phyloP scores from a whole-genome alignment of 1,140 invertebrate species.

The Procambarus clarkii region DNA sequence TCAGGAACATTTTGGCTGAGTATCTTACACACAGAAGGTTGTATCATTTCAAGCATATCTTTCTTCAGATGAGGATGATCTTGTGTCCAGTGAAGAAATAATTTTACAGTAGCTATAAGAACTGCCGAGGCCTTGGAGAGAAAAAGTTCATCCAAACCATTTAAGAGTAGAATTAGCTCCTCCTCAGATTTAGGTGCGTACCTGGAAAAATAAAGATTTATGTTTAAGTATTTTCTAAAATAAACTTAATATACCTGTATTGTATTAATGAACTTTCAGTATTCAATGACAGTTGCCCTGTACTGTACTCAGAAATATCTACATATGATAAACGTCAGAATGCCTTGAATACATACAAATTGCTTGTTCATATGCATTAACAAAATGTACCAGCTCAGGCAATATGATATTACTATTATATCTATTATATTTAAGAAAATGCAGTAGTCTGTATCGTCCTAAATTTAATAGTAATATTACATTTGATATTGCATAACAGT shows the following conservation, averaged over 20 bases:
- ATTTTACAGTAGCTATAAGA: constrained; percentile 29
- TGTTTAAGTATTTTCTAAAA: neutral
- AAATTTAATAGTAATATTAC: too few relatives aligned
- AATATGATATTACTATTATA: neutral
- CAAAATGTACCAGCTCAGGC: too few relatives aligned
- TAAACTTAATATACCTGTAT: neutral
- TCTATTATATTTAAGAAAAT: neutral
- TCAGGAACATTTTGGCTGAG: constrained; percentile 48
- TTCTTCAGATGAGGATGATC: constrained; percentile 56
- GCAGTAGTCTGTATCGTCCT: too few relatives aligned
- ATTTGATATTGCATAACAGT: too few relatives aligned
- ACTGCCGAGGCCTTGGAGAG: constrained; percentile 51
- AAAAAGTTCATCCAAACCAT: constrained; percentile 50
- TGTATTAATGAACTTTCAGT: neutral
- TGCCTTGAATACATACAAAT: too few relatives aligned
- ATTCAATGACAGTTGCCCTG: neutral
- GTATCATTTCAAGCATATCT: constrained; percentile 57
- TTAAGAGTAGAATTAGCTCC: constrained; percentile 51
- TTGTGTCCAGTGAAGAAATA: constrained; percentile 48
- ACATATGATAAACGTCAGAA: too few relatives aligned
- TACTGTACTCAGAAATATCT: too few relatives aligned
- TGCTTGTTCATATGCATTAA: too few relatives aligned
- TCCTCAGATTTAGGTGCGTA: constrained; percentile 55
- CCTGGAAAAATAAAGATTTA: constrained; percentile 1
- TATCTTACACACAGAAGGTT: constrained; percentile 53